Conservation (phyloP, 2,113 vertebrate genomes). For the Coturnix japonica region DNA sequence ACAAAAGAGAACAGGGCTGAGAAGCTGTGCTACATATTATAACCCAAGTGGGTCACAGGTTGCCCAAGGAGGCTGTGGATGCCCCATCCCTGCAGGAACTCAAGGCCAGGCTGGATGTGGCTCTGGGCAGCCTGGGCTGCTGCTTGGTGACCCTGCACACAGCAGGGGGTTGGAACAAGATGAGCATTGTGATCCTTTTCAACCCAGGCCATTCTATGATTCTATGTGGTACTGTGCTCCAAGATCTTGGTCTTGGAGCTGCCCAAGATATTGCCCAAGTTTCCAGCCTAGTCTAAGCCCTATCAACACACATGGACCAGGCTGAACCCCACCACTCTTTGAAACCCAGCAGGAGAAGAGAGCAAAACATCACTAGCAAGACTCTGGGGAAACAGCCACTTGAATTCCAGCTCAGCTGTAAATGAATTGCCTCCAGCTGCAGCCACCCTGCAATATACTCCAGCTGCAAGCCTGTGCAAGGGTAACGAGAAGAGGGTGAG, state of each 20-base stretch:
- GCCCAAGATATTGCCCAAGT: not conserved
- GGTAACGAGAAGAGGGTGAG: not conserved
- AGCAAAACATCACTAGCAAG: not conserved
- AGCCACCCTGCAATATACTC: not conserved
- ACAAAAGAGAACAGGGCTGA: accelerated
- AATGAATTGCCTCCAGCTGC: not conserved
- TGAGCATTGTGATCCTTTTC: too few relatives aligned
- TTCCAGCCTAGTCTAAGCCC: not conserved
- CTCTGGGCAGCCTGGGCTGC: too few relatives aligned
- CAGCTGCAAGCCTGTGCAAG: not conserved
- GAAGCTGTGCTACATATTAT: not conserved
- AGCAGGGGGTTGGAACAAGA: too few relatives aligned
- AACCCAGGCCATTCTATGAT: too few relatives aligned
- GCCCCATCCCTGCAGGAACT: too few relatives aligned
- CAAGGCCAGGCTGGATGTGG: too few relatives aligned
- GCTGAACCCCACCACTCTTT: not conserved
- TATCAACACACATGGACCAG: not conserved
- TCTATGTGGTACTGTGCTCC: too few relatives aligned
- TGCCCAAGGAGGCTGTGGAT: too few relatives aligned
- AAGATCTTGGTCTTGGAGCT: not conserved
- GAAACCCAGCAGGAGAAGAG: not conserved
- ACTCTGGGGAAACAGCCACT: not conserved
- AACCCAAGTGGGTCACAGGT: not conserved
- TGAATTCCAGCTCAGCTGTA: not conserved
- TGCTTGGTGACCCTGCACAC: too few relatives aligned